Evolutionary conservation across 2,888 invertebrate species (phyloP).

Genomic region (Elaeidobius kamerunicus): DNA sequence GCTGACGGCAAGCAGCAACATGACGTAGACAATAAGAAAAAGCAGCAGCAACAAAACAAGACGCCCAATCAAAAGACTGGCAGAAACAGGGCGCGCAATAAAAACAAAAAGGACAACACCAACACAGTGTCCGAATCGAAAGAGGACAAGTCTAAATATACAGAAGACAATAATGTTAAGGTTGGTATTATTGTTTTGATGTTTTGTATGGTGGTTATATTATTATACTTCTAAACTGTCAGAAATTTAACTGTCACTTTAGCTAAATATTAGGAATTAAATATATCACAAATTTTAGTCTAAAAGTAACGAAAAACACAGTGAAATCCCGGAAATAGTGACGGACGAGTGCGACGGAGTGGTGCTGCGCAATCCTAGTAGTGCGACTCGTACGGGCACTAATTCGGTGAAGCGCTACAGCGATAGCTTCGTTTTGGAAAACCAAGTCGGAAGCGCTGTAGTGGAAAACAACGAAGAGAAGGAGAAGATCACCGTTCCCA

Average conservation of each 20-base stretch:
- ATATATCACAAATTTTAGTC: no score
- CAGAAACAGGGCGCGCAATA: constrained; percentile 35
- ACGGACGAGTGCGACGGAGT: constrained; percentile 24
- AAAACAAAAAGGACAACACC: constrained; percentile 34
- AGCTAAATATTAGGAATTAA: no score
- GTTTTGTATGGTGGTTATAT: background rate
- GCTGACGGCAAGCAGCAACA: constrained; percentile 32
- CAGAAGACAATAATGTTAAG: constrained; percentile 2
- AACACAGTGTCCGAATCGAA: constrained; percentile 23
- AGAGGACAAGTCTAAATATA: constrained; percentile 13
- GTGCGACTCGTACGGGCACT: constrained; percentile 8
- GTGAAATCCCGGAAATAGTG: background rate
- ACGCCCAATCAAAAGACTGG: constrained; percentile 32
- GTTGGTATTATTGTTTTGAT: background rate
- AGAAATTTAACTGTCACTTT: no score
- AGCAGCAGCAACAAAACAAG: constrained; percentile 20
- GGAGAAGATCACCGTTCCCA: constrained; percentile 19
- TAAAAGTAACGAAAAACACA: constrained; percentile 12
- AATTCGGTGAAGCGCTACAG: constrained; percentile 41
- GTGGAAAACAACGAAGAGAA: constrained; percentile 19
- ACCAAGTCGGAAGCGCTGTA: constrained; percentile 26
- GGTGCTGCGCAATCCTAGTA: constrained; percentile 18
- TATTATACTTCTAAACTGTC: no score
- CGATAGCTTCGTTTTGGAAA: constrained; percentile 47
- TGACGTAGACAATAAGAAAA: constrained; percentile 32